phyloP scores from a whole-genome alignment of 2,113 vertebrate species.

The Rhinopithecus roxellana region DNA sequence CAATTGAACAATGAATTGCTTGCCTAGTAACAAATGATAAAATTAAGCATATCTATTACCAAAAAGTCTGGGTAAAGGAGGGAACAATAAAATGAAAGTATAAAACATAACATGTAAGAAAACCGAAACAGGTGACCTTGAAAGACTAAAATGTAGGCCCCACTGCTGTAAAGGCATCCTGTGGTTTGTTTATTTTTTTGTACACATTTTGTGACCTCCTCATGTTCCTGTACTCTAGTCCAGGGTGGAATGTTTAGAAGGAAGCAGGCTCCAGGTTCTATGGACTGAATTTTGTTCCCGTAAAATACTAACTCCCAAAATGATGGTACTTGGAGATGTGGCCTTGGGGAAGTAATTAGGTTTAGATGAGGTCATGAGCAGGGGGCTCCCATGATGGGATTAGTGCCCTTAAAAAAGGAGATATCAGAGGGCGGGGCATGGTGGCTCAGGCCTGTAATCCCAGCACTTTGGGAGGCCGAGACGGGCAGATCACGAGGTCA shows the following conservation, averaged over 20 bases:
- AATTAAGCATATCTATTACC: not conserved
- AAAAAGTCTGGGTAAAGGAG: not conserved
- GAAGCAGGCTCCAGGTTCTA: not conserved
- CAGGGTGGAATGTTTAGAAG: not conserved
- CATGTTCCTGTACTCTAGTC: accelerated
- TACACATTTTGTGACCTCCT: not conserved
- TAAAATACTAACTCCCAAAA: not conserved
- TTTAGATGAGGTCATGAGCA: not conserved
- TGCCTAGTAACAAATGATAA: not conserved
- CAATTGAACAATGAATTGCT: not conserved
- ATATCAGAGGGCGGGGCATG: no score
- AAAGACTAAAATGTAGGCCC: not conserved
- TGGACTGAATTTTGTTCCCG: not conserved
- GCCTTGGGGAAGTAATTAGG: not conserved
- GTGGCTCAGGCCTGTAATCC: no score
- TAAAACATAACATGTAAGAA: not conserved
- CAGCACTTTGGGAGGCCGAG: no score
- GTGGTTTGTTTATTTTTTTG: not conserved
- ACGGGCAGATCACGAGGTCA: no score
- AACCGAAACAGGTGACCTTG: no score
- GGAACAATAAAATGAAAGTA: not conserved
- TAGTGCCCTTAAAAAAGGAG: not conserved
- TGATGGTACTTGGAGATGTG: not conserved
- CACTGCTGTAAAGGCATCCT: not conserved
- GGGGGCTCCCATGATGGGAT: not conserved